Base-by-base conservation (phyloP, 2,797 vertebrate species). In the Alcedo quadribrachys region DNA sequence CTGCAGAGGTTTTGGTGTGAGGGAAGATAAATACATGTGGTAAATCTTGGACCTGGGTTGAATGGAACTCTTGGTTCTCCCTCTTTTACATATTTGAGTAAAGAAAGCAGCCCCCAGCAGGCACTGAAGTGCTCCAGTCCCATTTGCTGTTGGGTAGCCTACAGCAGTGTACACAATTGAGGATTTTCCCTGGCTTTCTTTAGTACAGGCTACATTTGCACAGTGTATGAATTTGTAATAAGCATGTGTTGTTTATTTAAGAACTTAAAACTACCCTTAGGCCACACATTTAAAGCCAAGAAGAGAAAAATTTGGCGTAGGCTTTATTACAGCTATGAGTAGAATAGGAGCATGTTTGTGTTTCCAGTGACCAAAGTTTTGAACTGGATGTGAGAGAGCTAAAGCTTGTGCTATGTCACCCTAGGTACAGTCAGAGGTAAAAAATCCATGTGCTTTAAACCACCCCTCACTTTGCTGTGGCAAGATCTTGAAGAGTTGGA, bases 191-290 rank as follows among this genome's bases (percentile, higher is more conserved):
- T 2, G 6, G 37, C 30, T 91, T 80, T 73, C 75, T 70, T 55
- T 37, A 88, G n/a, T 50, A 55, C 28, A 71, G 70, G 61, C 81
- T 79, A 22, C 53, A 62, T 81, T 92, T 92, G 81, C 75, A 62
- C 87, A 83, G 78, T 24, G 54, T 63, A 20, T 80, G 69, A 45
- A 33, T 88, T 88, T 69, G 50, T 92, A 93, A 95, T 57, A 83
- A 65, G 77, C 25, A 0, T 92, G 77, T 91, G 82, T 50, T 91
- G 87, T 87, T 95, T 89, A 30, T 81, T 93, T 66, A 94, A 90
- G 79, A 73, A 78, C 84, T 70, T 75, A 81, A 62, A 40, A 40
- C 37, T 40, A 40, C 37, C 37, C 37, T 40, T 40, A 40, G 37
- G 37, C 37, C 37, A 40, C 37, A 40, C 37, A 40, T 15, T 40